phyloP scores from a whole-genome alignment of 2,888 invertebrate species.

The Chloromyia formosa region DNA sequence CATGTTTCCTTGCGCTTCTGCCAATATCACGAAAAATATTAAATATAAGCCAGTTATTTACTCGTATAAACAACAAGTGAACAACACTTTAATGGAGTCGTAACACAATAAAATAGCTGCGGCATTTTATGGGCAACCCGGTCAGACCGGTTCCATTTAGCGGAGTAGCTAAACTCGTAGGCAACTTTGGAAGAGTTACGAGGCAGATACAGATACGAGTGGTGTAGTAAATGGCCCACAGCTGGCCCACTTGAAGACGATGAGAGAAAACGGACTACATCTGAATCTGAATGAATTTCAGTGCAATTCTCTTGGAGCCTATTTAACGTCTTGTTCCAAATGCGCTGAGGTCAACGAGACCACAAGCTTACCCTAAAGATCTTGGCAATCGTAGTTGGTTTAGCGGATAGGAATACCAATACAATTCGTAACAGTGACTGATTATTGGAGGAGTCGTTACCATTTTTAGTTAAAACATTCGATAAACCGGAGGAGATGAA shows the following conservation, averaged over 20 bases:
- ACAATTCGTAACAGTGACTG: too few species aligned
- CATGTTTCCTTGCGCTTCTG: not conserved
- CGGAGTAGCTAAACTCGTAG: not conserved
- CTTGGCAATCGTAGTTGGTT: too few species aligned
- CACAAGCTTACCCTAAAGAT: too few species aligned
- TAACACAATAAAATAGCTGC: conserved; percentile 20
- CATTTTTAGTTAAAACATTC: too few species aligned
- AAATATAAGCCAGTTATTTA: conserved; percentile 20
- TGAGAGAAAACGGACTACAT: not conserved
- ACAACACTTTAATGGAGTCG: conserved; percentile 4
- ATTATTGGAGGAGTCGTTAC: too few species aligned
- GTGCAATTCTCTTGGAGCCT: too few species aligned
- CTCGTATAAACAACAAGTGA: not conserved
- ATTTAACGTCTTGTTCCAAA: too few species aligned
- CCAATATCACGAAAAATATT: conserved; percentile 6
- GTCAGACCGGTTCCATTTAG: conserved; percentile 28
- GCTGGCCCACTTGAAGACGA: not conserved
- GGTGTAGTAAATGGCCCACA: not conserved
- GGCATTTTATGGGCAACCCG: conserved; percentile 11
- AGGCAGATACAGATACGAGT: not conserved
- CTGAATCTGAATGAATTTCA: not conserved
- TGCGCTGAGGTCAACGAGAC: too few species aligned
- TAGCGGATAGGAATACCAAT: too few species aligned
- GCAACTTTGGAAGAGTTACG: conserved; percentile 6
- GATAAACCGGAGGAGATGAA: too few species aligned